phyloP scores from a whole-genome alignment of 2,113 vertebrate genomes.

The Lophura nycthemera region DNA sequence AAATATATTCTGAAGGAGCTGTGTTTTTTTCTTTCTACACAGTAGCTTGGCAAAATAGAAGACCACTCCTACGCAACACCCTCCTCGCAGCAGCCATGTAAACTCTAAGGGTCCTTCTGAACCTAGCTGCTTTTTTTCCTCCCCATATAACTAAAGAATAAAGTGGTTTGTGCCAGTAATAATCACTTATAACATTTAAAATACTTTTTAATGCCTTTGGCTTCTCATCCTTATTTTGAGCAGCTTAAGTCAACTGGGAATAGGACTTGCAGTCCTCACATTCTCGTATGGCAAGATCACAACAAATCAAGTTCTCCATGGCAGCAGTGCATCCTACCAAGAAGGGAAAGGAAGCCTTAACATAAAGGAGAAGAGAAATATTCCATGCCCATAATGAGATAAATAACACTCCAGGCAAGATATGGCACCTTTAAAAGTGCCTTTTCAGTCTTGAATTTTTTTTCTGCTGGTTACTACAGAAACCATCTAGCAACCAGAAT shows the following conservation, averaged over 20 bases:
- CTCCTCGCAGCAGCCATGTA: neutral
- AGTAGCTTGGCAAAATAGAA: conserved; percentile 18
- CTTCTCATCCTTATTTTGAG: conserved; percentile 44
- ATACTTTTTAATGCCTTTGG: conserved; percentile 62
- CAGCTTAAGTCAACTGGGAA: conserved; percentile 63
- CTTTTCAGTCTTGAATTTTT: conserved; percentile 79
- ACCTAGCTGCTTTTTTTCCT: neutral
- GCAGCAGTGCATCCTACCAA: conserved; percentile 16
- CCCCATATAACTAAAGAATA: conserved; percentile 25
- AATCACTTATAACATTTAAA: conserved; percentile 59
- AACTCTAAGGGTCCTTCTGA: neutral
- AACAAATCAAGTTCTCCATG: conserved; percentile 20
- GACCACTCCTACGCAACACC: neutral
- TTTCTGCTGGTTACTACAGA: conserved; percentile 77
- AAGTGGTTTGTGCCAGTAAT: conserved; percentile 46
- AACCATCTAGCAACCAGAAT: conserved; percentile 80
- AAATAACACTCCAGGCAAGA: conserved; percentile 74
- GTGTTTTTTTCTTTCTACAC: neutral
- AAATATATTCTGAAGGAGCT: neutral
- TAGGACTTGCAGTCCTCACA: conserved; percentile 39
- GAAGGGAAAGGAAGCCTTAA: conserved; percentile 28
- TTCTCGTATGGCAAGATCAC: conserved; percentile 3
- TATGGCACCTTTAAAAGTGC: conserved; percentile 78
- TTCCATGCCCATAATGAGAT: conserved; percentile 68
- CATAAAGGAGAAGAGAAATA: conserved; percentile 43